These are phyloP conservation scores for Sebastes vulpes DNA, from an alignment of 2,797 vertebrate species.

Conservation along the genomic window DNA sequence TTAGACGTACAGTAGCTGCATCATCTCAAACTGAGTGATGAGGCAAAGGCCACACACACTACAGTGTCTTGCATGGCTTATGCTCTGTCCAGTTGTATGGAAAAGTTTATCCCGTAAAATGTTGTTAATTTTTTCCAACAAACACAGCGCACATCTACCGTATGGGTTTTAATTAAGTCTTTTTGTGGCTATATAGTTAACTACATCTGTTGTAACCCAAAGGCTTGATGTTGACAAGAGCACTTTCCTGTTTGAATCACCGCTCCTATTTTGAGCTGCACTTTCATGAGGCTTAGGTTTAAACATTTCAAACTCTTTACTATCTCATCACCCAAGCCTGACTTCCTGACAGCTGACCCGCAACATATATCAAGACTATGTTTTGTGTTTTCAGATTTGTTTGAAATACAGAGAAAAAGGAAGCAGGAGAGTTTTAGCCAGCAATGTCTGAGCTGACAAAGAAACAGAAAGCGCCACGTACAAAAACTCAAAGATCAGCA, in stretches of 20 bases:
- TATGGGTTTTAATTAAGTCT: constrained; percentile 57
- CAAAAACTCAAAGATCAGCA: constrained; percentile 7
- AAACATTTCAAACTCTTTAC: constrained; percentile 41
- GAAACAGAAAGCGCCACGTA: not conserved
- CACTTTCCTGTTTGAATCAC: constrained; percentile 56
- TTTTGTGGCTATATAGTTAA: constrained; percentile 44
- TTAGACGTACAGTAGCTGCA: not conserved
- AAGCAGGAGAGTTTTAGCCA: not conserved
- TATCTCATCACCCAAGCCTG: constrained; percentile 49
- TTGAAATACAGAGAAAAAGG: not conserved
- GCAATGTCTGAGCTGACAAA: not conserved
- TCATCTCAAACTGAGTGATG: not conserved
- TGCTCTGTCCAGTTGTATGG: not conserved
- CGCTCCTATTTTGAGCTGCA: constrained; percentile 57
- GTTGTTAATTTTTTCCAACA: constrained; percentile 11
- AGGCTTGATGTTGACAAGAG: constrained; percentile 49
- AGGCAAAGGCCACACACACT: not conserved
- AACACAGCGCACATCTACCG: constrained; percentile 27
- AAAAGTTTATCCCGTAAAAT: not conserved
- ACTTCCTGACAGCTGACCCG: constrained; percentile 43
- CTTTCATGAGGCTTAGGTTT: constrained; percentile 59
- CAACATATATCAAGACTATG: constrained; percentile 41
- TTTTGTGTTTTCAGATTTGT: constrained; percentile 32
- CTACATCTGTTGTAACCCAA: constrained; percentile 49
- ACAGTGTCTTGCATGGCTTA: not conserved